A percentile compares a stretch with the other conserved stretches of the same genome.
Conservation (phyloP, 2,888 invertebrate species). For the Toxonevra muliebris region DNA sequence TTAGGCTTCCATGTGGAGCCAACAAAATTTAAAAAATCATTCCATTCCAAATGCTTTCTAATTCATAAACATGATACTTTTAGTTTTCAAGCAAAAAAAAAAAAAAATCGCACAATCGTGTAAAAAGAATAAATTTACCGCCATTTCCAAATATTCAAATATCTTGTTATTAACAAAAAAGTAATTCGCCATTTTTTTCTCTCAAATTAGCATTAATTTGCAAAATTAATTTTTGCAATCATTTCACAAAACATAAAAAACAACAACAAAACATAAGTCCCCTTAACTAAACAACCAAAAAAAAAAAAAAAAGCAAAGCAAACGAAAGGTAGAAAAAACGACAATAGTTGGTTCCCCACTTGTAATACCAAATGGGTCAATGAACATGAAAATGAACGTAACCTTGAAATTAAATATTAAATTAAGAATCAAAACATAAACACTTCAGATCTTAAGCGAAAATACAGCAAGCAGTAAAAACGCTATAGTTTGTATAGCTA, state of each 20-base stretch:
- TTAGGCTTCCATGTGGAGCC: too few relatives aligned
- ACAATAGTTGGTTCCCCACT: neutral
- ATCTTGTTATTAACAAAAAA: too few relatives aligned
- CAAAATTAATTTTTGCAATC: neutral
- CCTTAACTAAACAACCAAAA: neutral
- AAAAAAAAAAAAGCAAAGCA: neutral
- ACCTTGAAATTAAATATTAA: slow-evolving; percentile 25
- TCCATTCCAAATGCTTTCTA: too few relatives aligned
- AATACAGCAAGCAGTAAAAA: neutral
- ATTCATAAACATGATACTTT: too few relatives aligned
- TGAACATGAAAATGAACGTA: slow-evolving; percentile 22
- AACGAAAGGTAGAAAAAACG: neutral
- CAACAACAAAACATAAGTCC: neutral
- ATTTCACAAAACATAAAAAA: neutral
- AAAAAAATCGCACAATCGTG: too few relatives aligned
- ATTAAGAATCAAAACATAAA: slow-evolving; percentile 20
- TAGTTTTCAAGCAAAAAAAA: too few relatives aligned
- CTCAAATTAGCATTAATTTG: neutral
- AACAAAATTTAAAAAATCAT: too few relatives aligned
- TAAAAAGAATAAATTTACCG: too few relatives aligned
- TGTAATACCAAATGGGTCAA: slow-evolving; percentile 26
- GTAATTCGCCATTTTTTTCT: neutral
- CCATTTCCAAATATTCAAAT: too few relatives aligned
- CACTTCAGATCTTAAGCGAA: neutral
- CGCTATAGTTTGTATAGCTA: too few relatives aligned